Evolutionary conservation across 1,140 invertebrate species (phyloP).

Genomic region (Mya arenaria): DNA sequence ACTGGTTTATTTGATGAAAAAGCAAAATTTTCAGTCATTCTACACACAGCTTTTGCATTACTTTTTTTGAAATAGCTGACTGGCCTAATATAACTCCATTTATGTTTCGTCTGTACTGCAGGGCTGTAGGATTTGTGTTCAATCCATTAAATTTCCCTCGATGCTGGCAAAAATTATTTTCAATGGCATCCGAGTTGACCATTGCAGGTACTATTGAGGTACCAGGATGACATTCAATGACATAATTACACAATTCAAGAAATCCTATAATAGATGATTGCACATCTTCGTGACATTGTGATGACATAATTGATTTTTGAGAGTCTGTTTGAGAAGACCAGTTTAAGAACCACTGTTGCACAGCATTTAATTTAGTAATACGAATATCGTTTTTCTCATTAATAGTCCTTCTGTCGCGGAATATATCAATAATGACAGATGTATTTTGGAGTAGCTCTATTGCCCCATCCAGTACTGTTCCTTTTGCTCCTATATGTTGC

Average conservation of each 20-base stretch:
- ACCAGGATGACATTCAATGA: not conserved
- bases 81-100: constrained; percentile 32
- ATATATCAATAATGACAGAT: constrained; percentile 26
- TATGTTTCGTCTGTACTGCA: constrained; percentile 1
- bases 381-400: not conserved
- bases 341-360: not conserved
- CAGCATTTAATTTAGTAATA: not conserved
- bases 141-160: constrained; percentile 19
- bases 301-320: constrained; percentile 27
- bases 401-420: constrained; percentile 24
- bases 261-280: constrained; percentile 23
- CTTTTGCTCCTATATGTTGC: not conserved
- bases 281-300: constrained; percentile 34
- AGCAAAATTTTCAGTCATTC: constrained; percentile 44
- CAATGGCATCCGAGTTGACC: constrained; percentile 42
- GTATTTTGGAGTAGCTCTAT: constrained; percentile 42
- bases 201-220: not conserved
- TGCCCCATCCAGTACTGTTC: constrained; percentile 2
- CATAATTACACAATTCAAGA: not conserved
- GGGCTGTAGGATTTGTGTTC: constrained; percentile 35
- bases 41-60: constrained; percentile 42
- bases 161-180: constrained; percentile 49
- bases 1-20: constrained; percentile 34
- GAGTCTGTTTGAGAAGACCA: constrained; percentile 1
- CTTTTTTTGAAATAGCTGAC: constrained; percentile 27